Base-by-base conservation (phyloP, 2,113 vertebrate genomes). In the Albula glossodonta region DNA sequence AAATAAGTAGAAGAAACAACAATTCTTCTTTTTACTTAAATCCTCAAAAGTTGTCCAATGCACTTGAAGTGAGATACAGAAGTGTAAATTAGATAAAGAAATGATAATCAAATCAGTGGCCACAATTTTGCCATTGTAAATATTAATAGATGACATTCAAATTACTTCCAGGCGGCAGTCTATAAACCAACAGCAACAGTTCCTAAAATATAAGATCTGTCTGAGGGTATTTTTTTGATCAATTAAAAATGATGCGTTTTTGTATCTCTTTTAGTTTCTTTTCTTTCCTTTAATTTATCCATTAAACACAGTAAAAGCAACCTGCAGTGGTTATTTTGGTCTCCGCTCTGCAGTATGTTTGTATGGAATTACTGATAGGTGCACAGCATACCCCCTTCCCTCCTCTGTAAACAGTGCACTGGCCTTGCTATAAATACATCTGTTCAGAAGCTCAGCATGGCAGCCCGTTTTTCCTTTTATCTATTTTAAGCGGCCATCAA, bases 401-500 rank as follows among this genome's bases (percentile, higher is more conserved):
- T 84, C 91, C 90, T 84, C 86, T 80, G 86, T 81, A 91, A 88
- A 91, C 92, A 41, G 31, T 91, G 84, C 89, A 85, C 87, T 90
- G 87, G 85, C 51, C 81, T 82, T 82, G 85, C 91, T 92, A 93
- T 93, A 94, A 93, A 94, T 94, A 94, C 63, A 82, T 9, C 57
- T 15, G 77, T 84, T 53, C 77, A 88, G 87, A 90, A 89, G 85
- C 89, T 91, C 88, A 91, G 87, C 86, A 82, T 87, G 88, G 87
- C 83, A 91, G 89, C 88, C 91, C 87, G 51, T 78, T 89, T 88
- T 90, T 85, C 89, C 89, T 89, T 90, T 87, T 87, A 84, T 90
- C 91, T 95, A 93, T 94, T 94, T 93, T 93, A 90, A 93, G 93
- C 93, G 91, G 89, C 87, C 90, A 87, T 79, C 82, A 51, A 85